Conservation (phyloP, 2,113 vertebrate genomes). For the Hydropotes inermis region DNA sequence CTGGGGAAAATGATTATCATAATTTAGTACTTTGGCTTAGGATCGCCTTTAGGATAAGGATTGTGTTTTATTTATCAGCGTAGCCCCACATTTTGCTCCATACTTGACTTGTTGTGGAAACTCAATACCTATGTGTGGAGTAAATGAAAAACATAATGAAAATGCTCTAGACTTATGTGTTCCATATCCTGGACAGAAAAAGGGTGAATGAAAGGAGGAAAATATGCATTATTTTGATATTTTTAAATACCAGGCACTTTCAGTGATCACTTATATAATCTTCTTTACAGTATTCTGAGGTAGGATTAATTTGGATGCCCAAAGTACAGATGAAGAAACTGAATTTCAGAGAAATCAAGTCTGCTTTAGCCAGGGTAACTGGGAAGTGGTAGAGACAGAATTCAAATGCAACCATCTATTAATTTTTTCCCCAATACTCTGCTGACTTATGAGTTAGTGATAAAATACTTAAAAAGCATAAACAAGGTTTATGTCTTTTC, state of each 20-base stretch:
- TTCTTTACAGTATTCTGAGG: background rate
- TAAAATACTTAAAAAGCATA: background rate
- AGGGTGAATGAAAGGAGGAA: background rate
- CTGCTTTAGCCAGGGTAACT: background rate
- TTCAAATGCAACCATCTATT: background rate
- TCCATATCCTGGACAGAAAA: background rate
- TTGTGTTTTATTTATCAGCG: background rate
- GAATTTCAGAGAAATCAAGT: background rate
- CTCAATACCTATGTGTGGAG: background rate
- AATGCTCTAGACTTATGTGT: background rate
- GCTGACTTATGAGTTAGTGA: background rate
- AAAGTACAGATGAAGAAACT: background rate
- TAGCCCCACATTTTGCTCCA: background rate
- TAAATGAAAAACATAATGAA: background rate
- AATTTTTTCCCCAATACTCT: background rate
- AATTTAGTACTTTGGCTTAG: slow-evolving; percentile 8
- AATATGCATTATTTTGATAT: background rate
- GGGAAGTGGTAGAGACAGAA: background rate
- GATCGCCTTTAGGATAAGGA: background rate
- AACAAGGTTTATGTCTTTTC: background rate
- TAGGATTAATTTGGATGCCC: background rate
- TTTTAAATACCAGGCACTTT: background rate
- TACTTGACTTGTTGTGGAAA: background rate
- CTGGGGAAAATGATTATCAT: background rate
- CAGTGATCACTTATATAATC: background rate